A percentile compares a stretch with the other conserved stretches of the same genome.
Conservation (phyloP, 2,888 invertebrate species). For the Caenorhabditis doughertyi region DNA sequence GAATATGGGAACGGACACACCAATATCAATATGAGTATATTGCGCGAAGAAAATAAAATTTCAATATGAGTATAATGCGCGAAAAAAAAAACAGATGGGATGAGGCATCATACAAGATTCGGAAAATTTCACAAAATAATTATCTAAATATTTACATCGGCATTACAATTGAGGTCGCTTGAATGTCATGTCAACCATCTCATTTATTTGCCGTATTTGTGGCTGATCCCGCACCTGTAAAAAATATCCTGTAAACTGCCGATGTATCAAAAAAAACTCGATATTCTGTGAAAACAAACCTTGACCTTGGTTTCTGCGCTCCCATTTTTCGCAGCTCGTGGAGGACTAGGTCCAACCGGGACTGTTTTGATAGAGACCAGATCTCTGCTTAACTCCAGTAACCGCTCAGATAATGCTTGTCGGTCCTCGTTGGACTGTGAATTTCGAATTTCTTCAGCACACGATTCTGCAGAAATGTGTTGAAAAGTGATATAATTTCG, state of each 20-base stretch:
- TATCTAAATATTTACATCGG: background rate
- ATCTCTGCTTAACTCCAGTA: constrained; percentile 43
- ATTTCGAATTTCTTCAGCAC: constrained; percentile 46
- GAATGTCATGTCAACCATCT: constrained; percentile 52
- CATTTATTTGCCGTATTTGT: constrained; percentile 45
- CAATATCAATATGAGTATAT: background rate
- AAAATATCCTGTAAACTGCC: background rate
- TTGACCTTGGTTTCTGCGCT: no score
- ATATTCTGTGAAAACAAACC: no score
- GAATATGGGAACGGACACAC: no score
- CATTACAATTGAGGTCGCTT: constrained; percentile 31
- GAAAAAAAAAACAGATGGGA: no score
- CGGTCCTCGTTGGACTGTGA: constrained; percentile 42
- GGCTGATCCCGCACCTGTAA: constrained; percentile 22
- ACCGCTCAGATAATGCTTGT: constrained; percentile 11
- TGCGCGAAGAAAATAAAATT: background rate
- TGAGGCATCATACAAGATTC: background rate
- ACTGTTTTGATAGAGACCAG: constrained; percentile 35
- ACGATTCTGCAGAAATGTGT: constrained; percentile 33
- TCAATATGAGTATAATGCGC: constrained; percentile 24
- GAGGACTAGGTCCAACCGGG: background rate
- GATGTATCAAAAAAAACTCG: no score
- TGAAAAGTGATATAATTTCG: background rate
- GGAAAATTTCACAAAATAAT: background rate
- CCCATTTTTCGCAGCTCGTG: no score